These are phyloP conservation scores for Megaceryle torquata DNA, from an alignment of 2,113 vertebrate species.

Conservation along the genomic window DNA sequence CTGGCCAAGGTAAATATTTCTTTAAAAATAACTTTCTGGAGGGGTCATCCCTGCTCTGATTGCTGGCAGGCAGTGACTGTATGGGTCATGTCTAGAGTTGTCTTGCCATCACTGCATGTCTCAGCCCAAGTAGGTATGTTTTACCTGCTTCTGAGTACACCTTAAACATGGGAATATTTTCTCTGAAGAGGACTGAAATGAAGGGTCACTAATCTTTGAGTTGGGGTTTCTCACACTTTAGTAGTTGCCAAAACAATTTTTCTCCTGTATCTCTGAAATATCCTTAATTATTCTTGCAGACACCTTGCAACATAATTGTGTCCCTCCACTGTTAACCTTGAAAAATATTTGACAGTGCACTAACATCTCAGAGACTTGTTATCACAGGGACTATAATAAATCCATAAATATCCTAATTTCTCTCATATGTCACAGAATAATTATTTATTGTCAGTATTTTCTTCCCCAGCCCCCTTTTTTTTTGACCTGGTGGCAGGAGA, in stretches of 20 bases:
- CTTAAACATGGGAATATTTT: not conserved
- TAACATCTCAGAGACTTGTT: constrained; percentile 49
- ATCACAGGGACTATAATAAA: constrained; percentile 34
- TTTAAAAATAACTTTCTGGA: not conserved
- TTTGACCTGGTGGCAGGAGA: not conserved
- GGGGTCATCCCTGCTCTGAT: not conserved
- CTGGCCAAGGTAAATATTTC: not conserved
- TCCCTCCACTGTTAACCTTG: constrained; percentile 68
- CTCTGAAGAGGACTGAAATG: not conserved
- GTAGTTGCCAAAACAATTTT: constrained; percentile 3
- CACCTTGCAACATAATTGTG: constrained; percentile 55
- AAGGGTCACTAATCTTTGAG: not conserved
- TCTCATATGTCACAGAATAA: not conserved
- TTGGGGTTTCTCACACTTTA: constrained; percentile 20
- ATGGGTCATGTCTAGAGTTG: not conserved
- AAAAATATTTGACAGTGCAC: constrained; percentile 55
- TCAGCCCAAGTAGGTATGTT: not conserved
- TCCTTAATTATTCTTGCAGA: constrained; percentile 55
- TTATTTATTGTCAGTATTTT: not conserved
- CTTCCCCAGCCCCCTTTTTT: too few relatives aligned
- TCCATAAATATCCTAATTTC: constrained; percentile 29
- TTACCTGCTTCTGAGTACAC: not conserved
- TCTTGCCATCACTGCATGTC: not conserved
- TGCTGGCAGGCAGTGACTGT: not conserved
- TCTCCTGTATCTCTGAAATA: constrained; percentile 36